Conservation (phyloP, 2,113 vertebrate species). For the Romanogobio albipinnatus region DNA sequence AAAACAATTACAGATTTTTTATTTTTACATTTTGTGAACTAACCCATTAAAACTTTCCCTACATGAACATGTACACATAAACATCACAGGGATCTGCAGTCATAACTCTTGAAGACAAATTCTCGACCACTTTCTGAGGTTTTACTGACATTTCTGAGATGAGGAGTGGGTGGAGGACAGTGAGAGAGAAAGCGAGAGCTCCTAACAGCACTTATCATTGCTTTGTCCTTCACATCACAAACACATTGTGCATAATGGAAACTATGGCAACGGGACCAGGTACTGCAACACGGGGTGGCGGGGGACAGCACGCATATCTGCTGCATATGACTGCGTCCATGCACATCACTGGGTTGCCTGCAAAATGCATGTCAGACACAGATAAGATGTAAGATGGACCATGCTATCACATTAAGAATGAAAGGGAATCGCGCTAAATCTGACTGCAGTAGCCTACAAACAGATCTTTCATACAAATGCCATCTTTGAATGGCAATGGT, state of each 20-base stretch:
- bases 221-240: conserved; percentile 74
- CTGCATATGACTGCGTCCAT: not conserved
- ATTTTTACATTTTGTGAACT: not conserved
- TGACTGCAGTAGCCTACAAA: not conserved
- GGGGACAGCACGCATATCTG: conserved; percentile 7
- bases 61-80: not conserved
- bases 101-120: conserved; percentile 17
- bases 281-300: conserved; percentile 51
- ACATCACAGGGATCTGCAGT: not conserved
- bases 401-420: not conserved
- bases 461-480: not conserved
- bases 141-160: conserved; percentile 25
- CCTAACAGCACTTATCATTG: conserved; percentile 61
- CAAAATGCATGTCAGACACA: not conserved
- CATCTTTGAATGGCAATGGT: conserved; percentile 18
- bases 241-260: conserved; percentile 69
- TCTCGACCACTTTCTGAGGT: not conserved
- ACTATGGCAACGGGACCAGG: conserved; percentile 71
- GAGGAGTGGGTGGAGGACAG: conserved; percentile 33
- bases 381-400: conserved; percentile 13
- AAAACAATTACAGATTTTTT: not conserved
- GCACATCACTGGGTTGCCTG: conserved; percentile 5
- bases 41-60: not conserved
- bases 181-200: not conserved
- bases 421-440: not conserved